Conservation (phyloP, 2,888 invertebrate genomes). For the Drosophila falleni region DNA sequence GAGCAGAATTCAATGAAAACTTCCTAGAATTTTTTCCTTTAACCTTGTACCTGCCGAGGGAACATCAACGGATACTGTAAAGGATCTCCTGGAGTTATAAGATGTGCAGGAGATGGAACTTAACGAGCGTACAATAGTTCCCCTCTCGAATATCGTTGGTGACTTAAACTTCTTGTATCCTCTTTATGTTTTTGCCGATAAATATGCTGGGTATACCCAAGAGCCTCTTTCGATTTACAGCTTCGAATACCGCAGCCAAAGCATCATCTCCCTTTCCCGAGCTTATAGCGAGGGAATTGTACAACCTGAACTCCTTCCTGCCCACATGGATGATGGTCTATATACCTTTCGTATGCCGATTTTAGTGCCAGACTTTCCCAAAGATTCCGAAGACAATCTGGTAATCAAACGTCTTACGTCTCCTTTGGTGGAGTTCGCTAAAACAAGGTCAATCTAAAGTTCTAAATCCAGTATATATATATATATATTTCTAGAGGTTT, state of each 20-base stretch:
- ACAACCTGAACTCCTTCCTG: slow-evolving; percentile 71
- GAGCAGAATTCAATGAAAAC: slow-evolving; percentile 82
- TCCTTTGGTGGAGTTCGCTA: slow-evolving; percentile 86
- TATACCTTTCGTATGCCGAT: slow-evolving; percentile 85
- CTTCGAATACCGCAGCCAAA: slow-evolving; percentile 85
- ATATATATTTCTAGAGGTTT: neutral
- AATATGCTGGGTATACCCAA: slow-evolving; percentile 43
- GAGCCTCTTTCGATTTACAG: slow-evolving; percentile 85
- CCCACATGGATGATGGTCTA: slow-evolving; percentile 86
- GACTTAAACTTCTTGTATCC: slow-evolving; percentile 86
- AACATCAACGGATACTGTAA: slow-evolving; percentile 6
- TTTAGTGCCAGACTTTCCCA: slow-evolving; percentile 79
- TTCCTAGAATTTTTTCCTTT: slow-evolving; percentile 63
- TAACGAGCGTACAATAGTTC: slow-evolving; percentile 57
- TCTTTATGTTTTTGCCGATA: slow-evolving; percentile 76
- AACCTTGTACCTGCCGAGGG: slow-evolving; percentile 54
- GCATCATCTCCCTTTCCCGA: slow-evolving; percentile 77
- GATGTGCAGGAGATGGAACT: slow-evolving; percentile 51
- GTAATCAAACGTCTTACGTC: slow-evolving; percentile 83
- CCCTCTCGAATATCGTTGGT: slow-evolving; percentile 81
- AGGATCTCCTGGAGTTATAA: slow-evolving; percentile 47
- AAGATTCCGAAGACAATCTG: slow-evolving; percentile 77
- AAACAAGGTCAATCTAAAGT: slow-evolving; percentile 83
- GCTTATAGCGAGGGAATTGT: slow-evolving; percentile 51
- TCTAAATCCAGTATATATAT: neutral